Conservation (phyloP, 2,113 vertebrate species). For the Anguilla rostrata region DNA sequence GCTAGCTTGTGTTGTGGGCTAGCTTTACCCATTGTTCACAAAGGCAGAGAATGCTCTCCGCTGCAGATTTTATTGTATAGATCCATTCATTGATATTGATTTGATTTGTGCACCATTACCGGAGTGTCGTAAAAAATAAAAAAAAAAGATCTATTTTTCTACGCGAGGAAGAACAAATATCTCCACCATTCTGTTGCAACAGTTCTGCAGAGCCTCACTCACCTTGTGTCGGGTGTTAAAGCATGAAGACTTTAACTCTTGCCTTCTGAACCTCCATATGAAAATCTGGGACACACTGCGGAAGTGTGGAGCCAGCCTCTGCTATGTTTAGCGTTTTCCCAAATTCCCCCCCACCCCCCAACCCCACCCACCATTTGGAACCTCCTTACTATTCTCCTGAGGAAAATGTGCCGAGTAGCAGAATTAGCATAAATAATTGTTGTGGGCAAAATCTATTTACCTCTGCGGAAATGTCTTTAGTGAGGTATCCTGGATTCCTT, state of each 20-base stretch:
- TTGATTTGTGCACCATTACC: not conserved
- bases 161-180: not conserved
- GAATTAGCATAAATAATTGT: constrained; percentile 31
- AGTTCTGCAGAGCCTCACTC: not conserved
- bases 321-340: not conserved
- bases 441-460: constrained; percentile 32
- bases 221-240: constrained; percentile 11
- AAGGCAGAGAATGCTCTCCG: not conserved
- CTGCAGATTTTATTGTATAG: not conserved
- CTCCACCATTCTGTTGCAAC: not conserved
- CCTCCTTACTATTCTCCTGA: not conserved
- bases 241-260: constrained; percentile 11
- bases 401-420: constrained; percentile 11
- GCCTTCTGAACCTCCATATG: not conserved
- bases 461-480: constrained; percentile 18
- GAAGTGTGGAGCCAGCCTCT: not conserved
- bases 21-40: not conserved
- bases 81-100: not conserved
- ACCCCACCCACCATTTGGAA: constrained; percentile 10
- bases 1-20: not conserved
- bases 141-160: not conserved
- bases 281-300: constrained; percentile 13
- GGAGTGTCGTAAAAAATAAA: not conserved
- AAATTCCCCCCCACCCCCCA: not conserved
- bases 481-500: constrained; percentile 5